phyloP scores from a whole-genome alignment of 1,140 invertebrate species.

The Camponotus floridanus region DNA sequence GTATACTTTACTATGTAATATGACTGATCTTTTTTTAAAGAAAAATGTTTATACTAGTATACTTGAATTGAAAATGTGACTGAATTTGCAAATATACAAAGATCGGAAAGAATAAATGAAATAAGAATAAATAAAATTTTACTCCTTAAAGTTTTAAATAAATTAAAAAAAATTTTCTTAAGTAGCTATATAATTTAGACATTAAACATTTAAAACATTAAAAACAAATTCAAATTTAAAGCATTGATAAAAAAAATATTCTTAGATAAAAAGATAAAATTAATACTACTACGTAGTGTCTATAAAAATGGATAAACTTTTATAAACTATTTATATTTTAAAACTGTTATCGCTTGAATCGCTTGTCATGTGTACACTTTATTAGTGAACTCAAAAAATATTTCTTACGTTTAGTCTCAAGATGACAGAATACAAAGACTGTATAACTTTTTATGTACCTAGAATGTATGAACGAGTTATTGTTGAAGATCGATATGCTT shows the following conservation, averaged over 20 bases:
- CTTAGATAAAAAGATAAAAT: neutral
- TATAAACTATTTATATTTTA: neutral
- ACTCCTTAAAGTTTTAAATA: neutral
- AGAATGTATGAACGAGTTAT: neutral
- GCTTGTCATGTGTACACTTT: too few relatives aligned
- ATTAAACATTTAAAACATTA: too few relatives aligned
- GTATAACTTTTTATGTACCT: neutral
- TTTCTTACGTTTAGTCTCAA: constrained; percentile 21
- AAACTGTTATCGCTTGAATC: neutral
- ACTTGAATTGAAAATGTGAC: neutral
- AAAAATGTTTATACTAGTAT: neutral
- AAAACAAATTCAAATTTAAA: too few relatives aligned
- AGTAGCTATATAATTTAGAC: neutral
- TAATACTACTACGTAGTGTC: neutral
- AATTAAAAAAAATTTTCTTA: neutral
- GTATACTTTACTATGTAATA: neutral
- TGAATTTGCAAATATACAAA: too few relatives aligned
- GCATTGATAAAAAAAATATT: neutral
- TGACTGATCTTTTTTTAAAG: neutral
- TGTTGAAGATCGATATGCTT: constrained; percentile 29
- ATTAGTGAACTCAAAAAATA: neutral
- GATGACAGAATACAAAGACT: neutral
- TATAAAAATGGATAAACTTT: neutral
- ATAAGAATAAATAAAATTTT: neutral
- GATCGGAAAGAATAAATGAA: neutral